Evolutionary conservation across 2,888 invertebrate genomes (phyloP), one percentile per base, ranked within the genome.

Genomic region (Anthoptus insignis): DNA sequence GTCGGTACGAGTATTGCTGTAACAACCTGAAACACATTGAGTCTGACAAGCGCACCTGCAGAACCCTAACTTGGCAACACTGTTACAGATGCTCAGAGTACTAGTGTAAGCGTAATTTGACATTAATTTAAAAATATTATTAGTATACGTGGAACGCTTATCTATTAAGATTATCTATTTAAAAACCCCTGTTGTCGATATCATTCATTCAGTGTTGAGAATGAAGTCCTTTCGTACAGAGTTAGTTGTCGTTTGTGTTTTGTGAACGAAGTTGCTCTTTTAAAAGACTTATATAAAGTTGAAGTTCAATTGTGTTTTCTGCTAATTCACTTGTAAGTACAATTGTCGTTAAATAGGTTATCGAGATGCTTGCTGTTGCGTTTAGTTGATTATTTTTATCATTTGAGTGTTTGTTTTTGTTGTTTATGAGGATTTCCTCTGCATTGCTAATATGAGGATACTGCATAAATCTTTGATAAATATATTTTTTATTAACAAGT

Each of bases 111-210:
- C n/a, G n/a, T n/a, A n/a, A n/a, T n/a, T n/a, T n/a, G n/a, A n/a
- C n/a, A n/a, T n/a, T n/a, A n/a, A n/a, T n/a, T n/a, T n/a, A n/a
- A n/a, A n/a, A n/a, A n/a, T n/a, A n/a, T n/a, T 79, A 81, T 77
- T 89, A 91, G 91, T 91, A 86, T 78, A 76, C 80, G 78, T 80
- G 78, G 76, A 71, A 73, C 75, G 76, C 85, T 91, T 91, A 91
- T 91, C 92, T 86, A 82, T 78, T 83, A 83, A 85, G 89, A 91
- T 90, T 88, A 89, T 89, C 89, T 84, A 80, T 81, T 88, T 91
- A 89, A 87, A 89, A 91, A 87, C 86, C 83, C 77, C 80, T 77
- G 80, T 74, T 81, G 75, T 81, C 86, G 81, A 81, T 86, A 87
- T 83, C 76, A 81, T 81, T 77, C 77, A 84, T 86, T 84, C 89